Evolutionary conservation across 2,113 vertebrate species (phyloP), one percentile per base, ranked within the genome.

Genomic region (Chinchilla lanigera): DNA sequence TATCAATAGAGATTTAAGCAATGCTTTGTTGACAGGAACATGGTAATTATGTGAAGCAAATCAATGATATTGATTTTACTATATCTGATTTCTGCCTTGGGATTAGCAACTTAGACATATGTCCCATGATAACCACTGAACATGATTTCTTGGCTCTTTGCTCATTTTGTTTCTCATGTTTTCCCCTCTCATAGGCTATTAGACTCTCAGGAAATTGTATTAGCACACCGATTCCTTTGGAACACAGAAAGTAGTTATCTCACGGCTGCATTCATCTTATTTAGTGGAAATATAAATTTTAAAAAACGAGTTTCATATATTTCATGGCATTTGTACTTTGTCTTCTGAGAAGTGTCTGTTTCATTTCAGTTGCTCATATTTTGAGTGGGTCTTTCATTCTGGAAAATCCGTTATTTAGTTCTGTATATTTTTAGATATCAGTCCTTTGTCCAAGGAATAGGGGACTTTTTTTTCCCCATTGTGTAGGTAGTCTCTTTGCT

Each of bases 11-110:
- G 80, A 58, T 1, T 89, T 69, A 24, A n/a, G 63, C 26, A n/a
- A 95, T 92, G n/a, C 5, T 78, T 1, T 44, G 47, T 63, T 89
- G 75, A 65, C 56, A 81, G n/a, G 35, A 93, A 47, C 44, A 65
- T 67, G 19, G 20, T 28, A 84, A 58, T n/a, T 47, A 30, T 44
- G 28, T 19, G 16, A 14, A 54, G 11, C 17, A 47, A 85, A 77
- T 90, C 71, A 24, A 50, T 93, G 33, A 5, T 50, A 95, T 88
- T 88, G 61, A 82, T 88, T 96, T 96, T 61, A 88, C 0, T 77
- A n/a, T 38, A 61, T 86, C 8, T 86, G 88, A 82, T 88, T 90
- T 88, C 58, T 88, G n/a, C 52, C 28, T 88, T n/a, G 38, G 60
- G 33, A 84, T 95, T 94, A 65, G 19, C 28, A 71, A 26, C 16